Percentiles rank a stretch among this genome's conserved stretches.
Evolutionary conservation across 2,888 invertebrate genomes (phyloP).

Genomic region (Exephanes ischioxanthus): DNA sequence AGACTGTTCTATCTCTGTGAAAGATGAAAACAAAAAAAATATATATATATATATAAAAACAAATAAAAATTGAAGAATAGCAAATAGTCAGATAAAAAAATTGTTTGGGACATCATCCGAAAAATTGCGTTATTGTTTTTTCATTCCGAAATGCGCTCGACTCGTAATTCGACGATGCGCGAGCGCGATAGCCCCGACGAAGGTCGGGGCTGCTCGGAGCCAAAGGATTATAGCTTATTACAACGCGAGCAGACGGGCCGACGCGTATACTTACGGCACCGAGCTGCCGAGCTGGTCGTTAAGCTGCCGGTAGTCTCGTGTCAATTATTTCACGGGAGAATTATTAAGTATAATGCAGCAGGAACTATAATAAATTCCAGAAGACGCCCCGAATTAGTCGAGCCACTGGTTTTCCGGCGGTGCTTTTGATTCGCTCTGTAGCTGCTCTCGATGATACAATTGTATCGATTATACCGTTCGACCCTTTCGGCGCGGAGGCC

Average conservation of each 20-base stretch:
- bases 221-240: constrained; percentile 46
- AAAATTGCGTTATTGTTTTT: background rate
- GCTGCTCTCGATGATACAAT: constrained; percentile 7
- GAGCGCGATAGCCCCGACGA: constrained; percentile 28
- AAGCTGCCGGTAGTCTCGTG: constrained; percentile 52
- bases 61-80: background rate
- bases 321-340: constrained; percentile 60
- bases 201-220: constrained; percentile 32
- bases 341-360: constrained; percentile 52
- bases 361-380: constrained; percentile 62
- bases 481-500: constrained; percentile 16
- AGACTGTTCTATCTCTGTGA: constrained; percentile 57
- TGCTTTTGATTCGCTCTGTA: constrained; percentile 23
- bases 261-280: constrained; percentile 54
- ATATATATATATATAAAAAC: background rate
- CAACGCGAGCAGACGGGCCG: constrained; percentile 52
- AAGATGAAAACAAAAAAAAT: constrained; percentile 24
- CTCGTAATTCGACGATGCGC: background rate
- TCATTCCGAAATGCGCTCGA: background rate
- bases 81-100: background rate
- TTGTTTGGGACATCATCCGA: background rate
- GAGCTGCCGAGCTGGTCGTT: constrained; percentile 33
- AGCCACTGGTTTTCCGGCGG: background rate
- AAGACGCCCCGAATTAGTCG: constrained; percentile 39
- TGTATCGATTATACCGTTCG: constrained; percentile 14